Evolutionary conservation across 1,140 invertebrate species (phyloP), one percentile per base, ranked within the genome.

Genomic region (Macrosteles quadrilineatus): DNA sequence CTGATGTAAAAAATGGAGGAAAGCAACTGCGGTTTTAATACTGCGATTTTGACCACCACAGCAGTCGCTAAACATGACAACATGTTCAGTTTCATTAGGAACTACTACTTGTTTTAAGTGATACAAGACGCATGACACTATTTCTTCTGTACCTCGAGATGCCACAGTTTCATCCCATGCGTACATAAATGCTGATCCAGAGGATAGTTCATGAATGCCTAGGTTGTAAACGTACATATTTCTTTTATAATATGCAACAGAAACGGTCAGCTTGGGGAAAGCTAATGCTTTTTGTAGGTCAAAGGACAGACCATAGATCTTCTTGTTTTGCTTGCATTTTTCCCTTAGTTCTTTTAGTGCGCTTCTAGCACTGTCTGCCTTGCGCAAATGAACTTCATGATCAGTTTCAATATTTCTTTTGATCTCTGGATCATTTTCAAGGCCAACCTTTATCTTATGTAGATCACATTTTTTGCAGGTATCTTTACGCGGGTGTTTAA

Each of bases 401-500:
- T 71, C 66, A 71, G 53, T 23, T 71, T 73, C 57, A 50, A 67
- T 59, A 53, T 36, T 59, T 59, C 55, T 67, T 71, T 73, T 43
- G 66, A 29, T 70, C 69, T 67, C 36, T 45, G 21, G 9, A 67
- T 47, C 25, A 47, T 67, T 47, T 23, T 14, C 43, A 47, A 17
- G 45, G 43, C 2, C 64, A 47, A 47, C 21, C 47, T 67, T 67
- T 27, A 67, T 74, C 70, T 71, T 64, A 30, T 71, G 71, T 66
- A 50, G 0, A 64, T 73, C 67, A 67, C 69, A 74, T 71, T 57
- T 72, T 74, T 71, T 73, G 40, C 70, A 73, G 9, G 72, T 76
- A 70, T 73, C 70, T 68, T 82, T 82, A 11, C 21, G 67, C 47
- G 77, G 73, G 72, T 81, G 82, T 65, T 79, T 80, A 75, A 83